Conservation (phyloP, 2,113 vertebrate genomes). For the Xyrauchen texanus region DNA sequence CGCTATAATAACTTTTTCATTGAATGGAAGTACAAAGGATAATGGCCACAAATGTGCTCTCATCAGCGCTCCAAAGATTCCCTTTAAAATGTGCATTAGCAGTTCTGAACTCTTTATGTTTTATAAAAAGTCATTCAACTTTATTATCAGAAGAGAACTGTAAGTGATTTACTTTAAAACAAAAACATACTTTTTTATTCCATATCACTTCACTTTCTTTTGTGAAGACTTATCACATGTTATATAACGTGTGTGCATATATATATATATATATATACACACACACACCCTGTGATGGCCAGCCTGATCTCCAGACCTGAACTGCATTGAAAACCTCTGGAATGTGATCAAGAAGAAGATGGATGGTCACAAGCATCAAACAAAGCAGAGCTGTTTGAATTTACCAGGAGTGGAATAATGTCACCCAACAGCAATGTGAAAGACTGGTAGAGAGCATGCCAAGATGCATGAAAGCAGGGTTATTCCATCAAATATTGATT, state of each 20-base stretch:
- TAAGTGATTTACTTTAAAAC: slow-evolving; percentile 83
- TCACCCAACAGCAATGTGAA: too few relatives aligned
- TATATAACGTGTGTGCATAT: slow-evolving; percentile 30
- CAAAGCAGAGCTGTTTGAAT: too few relatives aligned
- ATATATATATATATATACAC: too few relatives aligned
- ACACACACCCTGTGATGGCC: too few relatives aligned
- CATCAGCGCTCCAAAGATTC: slow-evolving; percentile 88
- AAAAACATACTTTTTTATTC: slow-evolving; percentile 86
- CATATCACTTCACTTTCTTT: slow-evolving; percentile 67
- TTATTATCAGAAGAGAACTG: slow-evolving; percentile 75
- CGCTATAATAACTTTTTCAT: slow-evolving; percentile 49
- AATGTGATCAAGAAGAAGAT: too few relatives aligned
- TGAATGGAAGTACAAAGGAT: slow-evolving; percentile 81
- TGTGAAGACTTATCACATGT: slow-evolving; percentile 69
- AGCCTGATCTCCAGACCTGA: too few relatives aligned
- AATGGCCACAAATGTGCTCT: slow-evolving; percentile 79
- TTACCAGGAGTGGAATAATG: too few relatives aligned
- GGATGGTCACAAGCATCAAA: too few relatives aligned
- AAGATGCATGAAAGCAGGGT: too few relatives aligned
- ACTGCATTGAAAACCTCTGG: too few relatives aligned
- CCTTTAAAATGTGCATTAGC: slow-evolving; percentile 97
- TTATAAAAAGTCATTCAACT: slow-evolving; percentile 83
- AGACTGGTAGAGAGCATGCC: too few relatives aligned
- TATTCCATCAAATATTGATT: too few relatives aligned
- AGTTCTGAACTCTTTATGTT: slow-evolving; percentile 86